Percentiles rank a stretch among this genome's conserved stretches.
These are phyloP conservation scores for Serinus canaria DNA, from an alignment of 2,113 vertebrate genomes.

Conservation along the genomic window DNA sequence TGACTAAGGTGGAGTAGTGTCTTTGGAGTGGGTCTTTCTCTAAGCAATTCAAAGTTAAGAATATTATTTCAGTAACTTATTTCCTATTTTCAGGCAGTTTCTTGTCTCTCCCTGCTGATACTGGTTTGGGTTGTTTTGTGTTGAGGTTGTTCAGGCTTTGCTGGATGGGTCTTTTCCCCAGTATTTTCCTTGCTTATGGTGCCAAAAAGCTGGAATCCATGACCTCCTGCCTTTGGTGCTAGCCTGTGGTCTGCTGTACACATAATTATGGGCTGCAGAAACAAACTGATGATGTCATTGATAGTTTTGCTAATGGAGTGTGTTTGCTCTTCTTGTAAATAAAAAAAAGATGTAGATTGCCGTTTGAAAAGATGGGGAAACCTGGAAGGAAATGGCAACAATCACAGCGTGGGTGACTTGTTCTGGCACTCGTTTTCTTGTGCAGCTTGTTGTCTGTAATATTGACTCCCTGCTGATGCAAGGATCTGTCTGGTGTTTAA, in stretches of 20 bases:
- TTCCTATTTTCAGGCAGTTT: neutral
- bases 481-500: neutral
- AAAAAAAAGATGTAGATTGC: neutral
- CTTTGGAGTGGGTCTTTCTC: neutral
- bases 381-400: neutral
- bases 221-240: neutral
- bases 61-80: neutral
- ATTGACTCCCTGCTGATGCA: neutral
- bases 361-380: neutral
- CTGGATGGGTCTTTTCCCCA: neutral
- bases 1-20: neutral
- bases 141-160: neutral
- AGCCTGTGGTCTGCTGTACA: neutral
- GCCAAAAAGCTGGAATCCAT: neutral
- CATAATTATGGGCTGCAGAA: neutral
- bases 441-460: neutral
- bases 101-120: neutral
- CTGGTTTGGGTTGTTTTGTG: neutral
- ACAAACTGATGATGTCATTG: neutral
- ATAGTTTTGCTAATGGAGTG: neutral
- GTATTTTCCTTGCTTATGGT: neutral
- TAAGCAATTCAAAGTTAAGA: neutral
- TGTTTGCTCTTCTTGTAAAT: neutral
- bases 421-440: rapidly evolving
- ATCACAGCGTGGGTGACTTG: neutral